Base-by-base conservation (phyloP, 2,797 vertebrate genomes). In the Malacoctenus gilli region DNA sequence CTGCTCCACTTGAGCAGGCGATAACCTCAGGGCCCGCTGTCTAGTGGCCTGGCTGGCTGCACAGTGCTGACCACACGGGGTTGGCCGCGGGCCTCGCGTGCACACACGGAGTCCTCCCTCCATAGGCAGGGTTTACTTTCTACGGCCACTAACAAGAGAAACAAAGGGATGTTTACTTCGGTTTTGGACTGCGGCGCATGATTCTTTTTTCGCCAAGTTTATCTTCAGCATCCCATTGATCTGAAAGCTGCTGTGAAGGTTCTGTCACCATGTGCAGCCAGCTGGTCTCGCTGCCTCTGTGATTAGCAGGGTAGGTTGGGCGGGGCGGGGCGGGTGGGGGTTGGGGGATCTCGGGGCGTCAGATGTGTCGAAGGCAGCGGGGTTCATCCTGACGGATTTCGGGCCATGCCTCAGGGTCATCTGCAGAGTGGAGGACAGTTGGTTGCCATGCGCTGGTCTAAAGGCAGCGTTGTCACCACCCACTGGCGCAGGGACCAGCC, bases 21-120 rank as follows among this genome's bases (percentile, higher is more conserved):
- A 90, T 89, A 90, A 91, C 76, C 85, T 77, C 69, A 57, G 62
- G 78, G 67, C 74, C 63, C 46, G 74, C 71, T 73, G 69, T 85
- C 70, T 79, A 54, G 76, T 68, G 72, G 80, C 68, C 82, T 83
- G 72, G 77, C 79, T 60, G 52, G 54, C 62, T 83, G 79, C 70
- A 57, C 65, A 13, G 44, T 20, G 36, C 67, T 67, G 78, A 85
- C 81, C 75, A 32, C 85, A 84, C 68, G 55, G 44, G 34, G 42
- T 53, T 88, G 86, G 85, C 85, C 79, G 46, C 10, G 5, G 55
- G 59, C 67, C 72, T 56, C 13, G 8, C n/a, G 59, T 77, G 52
- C 80, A 77, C 73, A 80, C 65, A 46, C 62, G 62, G 59, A 48
- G 39, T 68, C 64, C 40, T 56, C 52, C 68, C 72, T 69, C 44